phyloP scores from a whole-genome alignment of 2,113 vertebrate genomes.

The Archocentrus centrarchus region DNA sequence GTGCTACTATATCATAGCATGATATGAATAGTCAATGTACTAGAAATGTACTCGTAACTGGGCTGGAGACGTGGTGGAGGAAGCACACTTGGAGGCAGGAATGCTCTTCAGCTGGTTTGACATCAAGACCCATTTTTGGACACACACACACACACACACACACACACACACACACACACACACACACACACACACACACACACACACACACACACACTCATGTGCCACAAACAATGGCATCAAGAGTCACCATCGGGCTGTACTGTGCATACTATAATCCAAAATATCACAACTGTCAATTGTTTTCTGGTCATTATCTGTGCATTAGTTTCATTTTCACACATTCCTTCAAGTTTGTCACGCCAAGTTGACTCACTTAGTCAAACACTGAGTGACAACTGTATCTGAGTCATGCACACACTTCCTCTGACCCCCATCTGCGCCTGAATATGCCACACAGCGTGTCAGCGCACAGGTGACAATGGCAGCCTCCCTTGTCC shows the following conservation, averaged over 20 bases:
- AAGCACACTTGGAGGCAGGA: not conserved
- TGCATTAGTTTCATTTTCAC: not conserved
- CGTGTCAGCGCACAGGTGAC: conserved; percentile 54
- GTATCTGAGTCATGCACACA: conserved; percentile 41
- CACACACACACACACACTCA: not conserved
- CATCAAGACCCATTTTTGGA: rapidly evolving
- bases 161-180: not conserved
- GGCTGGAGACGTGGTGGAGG: not conserved
- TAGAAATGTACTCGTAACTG: not conserved
- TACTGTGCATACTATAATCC: rapidly evolving
- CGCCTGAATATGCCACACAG: conserved; percentile 57
- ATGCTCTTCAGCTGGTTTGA: too few species aligned
- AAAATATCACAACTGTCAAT: not conserved
- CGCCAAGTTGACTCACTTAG: conserved; percentile 21
- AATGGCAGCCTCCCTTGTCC: conserved; percentile 12
- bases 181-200: not conserved
- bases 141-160: not conserved
- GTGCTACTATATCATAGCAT: not conserved
- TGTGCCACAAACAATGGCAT: too few species aligned
- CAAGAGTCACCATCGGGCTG: not conserved
- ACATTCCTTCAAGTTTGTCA: not conserved
- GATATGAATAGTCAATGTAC: not conserved
- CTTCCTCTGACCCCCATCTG: conserved; percentile 35
- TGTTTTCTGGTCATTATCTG: not conserved
- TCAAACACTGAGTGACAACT: conserved; percentile 37